Conservation (phyloP, 2,113 vertebrate species). For the Ochotona princeps region DNA sequence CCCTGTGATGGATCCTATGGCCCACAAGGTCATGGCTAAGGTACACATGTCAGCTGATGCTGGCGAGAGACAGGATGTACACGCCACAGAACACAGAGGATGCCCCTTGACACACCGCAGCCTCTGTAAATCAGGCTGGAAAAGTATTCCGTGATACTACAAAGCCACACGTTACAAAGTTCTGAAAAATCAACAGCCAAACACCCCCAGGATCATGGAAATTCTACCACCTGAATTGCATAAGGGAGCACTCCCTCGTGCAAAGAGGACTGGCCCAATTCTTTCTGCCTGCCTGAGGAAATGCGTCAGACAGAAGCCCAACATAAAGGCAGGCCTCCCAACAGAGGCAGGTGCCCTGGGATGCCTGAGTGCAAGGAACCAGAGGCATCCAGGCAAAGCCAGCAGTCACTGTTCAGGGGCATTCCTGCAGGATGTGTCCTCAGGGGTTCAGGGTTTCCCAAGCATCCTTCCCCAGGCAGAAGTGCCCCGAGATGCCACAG, state of each 20-base stretch:
- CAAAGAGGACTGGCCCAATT: not conserved
- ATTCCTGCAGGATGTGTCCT: not conserved
- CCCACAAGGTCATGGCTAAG: not conserved
- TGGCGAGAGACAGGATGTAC: not conserved
- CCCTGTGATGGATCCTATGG: not conserved
- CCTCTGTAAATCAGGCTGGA: rapidly evolving
- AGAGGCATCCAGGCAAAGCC: not conserved
- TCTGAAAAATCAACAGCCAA: not conserved
- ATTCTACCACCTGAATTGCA: not conserved
- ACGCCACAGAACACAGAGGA: not conserved
- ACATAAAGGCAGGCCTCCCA: not conserved
- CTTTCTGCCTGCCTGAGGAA: not conserved
- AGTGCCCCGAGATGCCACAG: not conserved
- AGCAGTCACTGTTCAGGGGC: rapidly evolving
- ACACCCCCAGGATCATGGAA: not conserved
- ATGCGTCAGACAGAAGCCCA: not conserved
- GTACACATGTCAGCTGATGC: not conserved
- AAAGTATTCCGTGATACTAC: not conserved
- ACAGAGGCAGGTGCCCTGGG: not conserved
- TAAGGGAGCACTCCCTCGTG: not conserved
- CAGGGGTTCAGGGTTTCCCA: not conserved
- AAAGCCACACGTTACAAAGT: not conserved
- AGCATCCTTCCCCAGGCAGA: not conserved
- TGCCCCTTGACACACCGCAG: no score
- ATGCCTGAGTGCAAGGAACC: not conserved